A percentile compares a stretch with the other conserved stretches of the same genome.
These are phyloP conservation scores for Colistium nudipinnis DNA, from an alignment of 2,113 vertebrate species.

Conservation along the genomic window DNA sequence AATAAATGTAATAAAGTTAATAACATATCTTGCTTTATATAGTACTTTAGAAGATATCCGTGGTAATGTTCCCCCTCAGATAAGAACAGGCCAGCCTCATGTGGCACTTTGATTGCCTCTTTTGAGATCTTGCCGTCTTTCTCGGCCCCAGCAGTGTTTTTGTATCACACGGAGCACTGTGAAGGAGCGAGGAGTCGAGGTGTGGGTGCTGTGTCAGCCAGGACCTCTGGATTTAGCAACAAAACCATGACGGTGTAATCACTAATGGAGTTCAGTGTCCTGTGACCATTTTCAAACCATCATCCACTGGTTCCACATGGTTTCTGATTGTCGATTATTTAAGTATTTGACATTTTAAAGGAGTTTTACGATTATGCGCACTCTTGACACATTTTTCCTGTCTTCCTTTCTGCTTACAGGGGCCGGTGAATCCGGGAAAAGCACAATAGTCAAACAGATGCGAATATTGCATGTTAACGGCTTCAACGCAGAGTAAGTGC, in stretches of 20 bases:
- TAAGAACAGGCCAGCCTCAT: neutral
- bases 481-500: slow-evolving; percentile 99
- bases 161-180: neutral
- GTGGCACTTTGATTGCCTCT: neutral
- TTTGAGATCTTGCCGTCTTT: neutral
- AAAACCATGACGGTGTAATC: slow-evolving; percentile 11
- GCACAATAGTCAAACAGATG: slow-evolving; percentile 99
- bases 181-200: neutral
- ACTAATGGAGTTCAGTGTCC: neutral
- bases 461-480: slow-evolving; percentile 98
- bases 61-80: neutral
- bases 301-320: neutral
- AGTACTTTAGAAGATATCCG: neutral
- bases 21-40: too few species aligned
- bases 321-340: too few species aligned
- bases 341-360: neutral
- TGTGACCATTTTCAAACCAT: neutral
- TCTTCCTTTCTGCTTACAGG: slow-evolving; percentile 81
- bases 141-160: neutral
- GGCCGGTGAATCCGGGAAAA: slow-evolving; percentile 98
- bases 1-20: too few species aligned
- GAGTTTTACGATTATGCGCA: neutral
- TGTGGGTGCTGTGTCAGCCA: neutral
- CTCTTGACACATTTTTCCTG: slow-evolving; percentile 2
- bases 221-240: neutral